Evolutionary conservation across 1,140 invertebrate genomes (phyloP), one percentile per base, ranked within the genome.

Genomic region (Lycorma delicatula): DNA sequence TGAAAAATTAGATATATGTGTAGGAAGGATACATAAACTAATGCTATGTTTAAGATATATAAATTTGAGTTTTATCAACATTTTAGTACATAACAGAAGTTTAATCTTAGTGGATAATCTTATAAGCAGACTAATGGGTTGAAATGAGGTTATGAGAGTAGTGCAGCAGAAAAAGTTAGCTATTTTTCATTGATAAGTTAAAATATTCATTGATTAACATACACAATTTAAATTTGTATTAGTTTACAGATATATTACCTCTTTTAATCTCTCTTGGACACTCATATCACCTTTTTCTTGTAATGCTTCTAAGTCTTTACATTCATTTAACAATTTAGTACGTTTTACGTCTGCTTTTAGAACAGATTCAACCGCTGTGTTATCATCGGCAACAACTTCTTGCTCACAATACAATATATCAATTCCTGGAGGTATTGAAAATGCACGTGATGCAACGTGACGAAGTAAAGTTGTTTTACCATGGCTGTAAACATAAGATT

Each of bases 391-490:
- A 0, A 91, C 82, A 26, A 98, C 95, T 79, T 98, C 96, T 79
- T 99, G 97, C 76, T 99, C 97, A 72, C 97, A 99, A 63, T 97
- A 87, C 47, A 99, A 75, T 58, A 99, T 90, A 76, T 99, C 97
- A 63, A 99, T 99, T 64, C 89, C 92, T 0, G 91, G 86, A 1
- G 97, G 97, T 68, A 99, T 94, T 53, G 86, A 84, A 63, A 99
- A 88, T 4, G 85, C 85, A 67, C 91, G 77, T 52, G 85, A 85
- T 6, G 88, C 89, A 66, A 99, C 86, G 68, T 99, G 96, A 53
- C 93, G 83, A 16, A 99, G 74, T 13, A 99, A 70, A 0, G 97
- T 99, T n/a, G 97, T 99, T 79, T 99, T 99, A 12, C 97, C 97
- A 78, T 98, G 93, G 2, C 87, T 89, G 71, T 71, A 66, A 65